These are phyloP conservation scores for Lepidochrysops patricia DNA, from an alignment of 2,888 invertebrate genomes.

Conservation along the genomic window DNA sequence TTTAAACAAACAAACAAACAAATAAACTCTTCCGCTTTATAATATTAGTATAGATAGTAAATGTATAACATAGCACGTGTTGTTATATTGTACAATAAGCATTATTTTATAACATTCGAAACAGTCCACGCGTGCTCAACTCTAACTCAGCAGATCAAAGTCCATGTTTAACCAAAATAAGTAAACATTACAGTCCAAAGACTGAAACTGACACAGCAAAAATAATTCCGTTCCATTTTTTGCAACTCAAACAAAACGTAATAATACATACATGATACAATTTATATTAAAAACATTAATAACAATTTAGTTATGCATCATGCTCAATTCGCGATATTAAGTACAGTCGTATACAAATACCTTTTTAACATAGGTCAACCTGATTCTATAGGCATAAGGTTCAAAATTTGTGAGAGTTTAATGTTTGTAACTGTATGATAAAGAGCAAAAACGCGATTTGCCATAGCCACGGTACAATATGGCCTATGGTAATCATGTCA, in stretches of 20 bases:
- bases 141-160: neutral
- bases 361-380: no score
- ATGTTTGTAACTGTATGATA: neutral
- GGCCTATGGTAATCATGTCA: constrained; percentile 57
- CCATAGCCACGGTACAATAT: constrained; percentile 36
- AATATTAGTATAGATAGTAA: no score
- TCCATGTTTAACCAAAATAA: neutral
- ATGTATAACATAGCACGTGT: neutral
- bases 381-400: neutral
- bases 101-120: neutral
- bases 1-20: no score
- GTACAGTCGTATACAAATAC: neutral
- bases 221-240: neutral
- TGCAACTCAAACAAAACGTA: neutral
- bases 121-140: neutral
- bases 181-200: neutral
- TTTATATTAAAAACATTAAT: neutral
- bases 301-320: constrained; percentile 2
- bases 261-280: neutral
- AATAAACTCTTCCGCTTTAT: no score
- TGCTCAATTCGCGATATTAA: neutral
- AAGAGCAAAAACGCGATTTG: constrained; percentile 4
- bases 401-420: neutral
- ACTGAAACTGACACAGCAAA: neutral
- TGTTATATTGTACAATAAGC: neutral